Percentiles rank a stretch among this genome's conserved stretches.
These are phyloP conservation scores for Pluvialis apricaria DNA, from an alignment of 2,113 vertebrate species.

Conservation along the genomic window DNA sequence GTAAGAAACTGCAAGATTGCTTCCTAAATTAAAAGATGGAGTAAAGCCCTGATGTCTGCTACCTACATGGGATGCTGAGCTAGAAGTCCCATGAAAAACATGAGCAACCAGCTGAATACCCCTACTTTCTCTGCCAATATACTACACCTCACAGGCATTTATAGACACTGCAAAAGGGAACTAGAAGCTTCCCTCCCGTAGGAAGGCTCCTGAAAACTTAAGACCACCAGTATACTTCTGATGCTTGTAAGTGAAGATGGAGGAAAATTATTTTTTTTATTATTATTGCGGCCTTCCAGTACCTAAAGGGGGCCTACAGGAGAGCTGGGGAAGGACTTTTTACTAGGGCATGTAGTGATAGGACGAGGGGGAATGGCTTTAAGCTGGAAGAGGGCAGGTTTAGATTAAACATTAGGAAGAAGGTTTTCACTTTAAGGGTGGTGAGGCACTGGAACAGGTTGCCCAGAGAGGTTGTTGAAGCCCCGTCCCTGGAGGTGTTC, in stretches of 20 bases:
- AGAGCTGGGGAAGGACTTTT: too few relatives aligned
- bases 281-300: too few relatives aligned
- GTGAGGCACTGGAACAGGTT: too few relatives aligned
- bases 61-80: neutral
- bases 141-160: neutral
- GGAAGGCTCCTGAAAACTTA: neutral
- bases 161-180: neutral
- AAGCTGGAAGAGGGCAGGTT: too few relatives aligned
- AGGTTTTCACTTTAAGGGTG: too few relatives aligned
- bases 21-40: neutral
- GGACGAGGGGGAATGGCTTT: too few relatives aligned
- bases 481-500: too few relatives aligned
- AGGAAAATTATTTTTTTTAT: too few relatives aligned
- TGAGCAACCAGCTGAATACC: fast-evolving
- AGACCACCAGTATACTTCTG: neutral
- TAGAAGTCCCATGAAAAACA: neutral
- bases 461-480: too few relatives aligned
- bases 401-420: too few relatives aligned
- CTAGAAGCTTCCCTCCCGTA: neutral
- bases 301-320: too few relatives aligned
- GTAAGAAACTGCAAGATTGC: neutral
- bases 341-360: too few relatives aligned
- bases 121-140: neutral
- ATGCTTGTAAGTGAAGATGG: neutral
- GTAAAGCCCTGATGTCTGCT: neutral